A percentile compares a stretch with the other conserved stretches of the same genome.
These are phyloP conservation scores for Ormyrus labotus DNA, from an alignment of 2,888 invertebrate genomes.

Conservation along the genomic window DNA sequence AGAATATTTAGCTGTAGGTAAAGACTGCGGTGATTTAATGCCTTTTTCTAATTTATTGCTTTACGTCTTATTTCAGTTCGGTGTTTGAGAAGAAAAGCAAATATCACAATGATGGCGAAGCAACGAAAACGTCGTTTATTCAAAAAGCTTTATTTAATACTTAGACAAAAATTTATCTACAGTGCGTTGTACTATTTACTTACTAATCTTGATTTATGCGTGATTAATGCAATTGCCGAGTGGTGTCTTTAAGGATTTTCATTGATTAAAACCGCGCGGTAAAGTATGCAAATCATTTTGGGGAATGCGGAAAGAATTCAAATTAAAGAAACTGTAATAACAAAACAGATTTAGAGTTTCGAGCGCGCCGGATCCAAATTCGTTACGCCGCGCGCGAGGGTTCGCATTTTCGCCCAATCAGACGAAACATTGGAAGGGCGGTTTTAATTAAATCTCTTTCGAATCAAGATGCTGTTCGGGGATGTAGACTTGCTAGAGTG, in stretches of 20 bases:
- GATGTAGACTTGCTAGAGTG: neutral
- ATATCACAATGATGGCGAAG: constrained; percentile 7
- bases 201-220: too few relatives aligned
- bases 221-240: too few relatives aligned
- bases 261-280: constrained; percentile 9
- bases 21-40: constrained; percentile 40
- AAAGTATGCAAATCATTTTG: constrained; percentile 26
- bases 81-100: constrained; percentile 16
- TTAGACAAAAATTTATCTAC: too few relatives aligned
- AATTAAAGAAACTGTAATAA: neutral
- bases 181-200: too few relatives aligned
- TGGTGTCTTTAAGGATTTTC: constrained; percentile 1
- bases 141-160: neutral
- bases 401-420: constrained; percentile 69
- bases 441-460: constrained; percentile 75
- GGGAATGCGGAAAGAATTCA: constrained; percentile 17
- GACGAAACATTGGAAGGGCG: constrained; percentile 74
- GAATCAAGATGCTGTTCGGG: constrained; percentile 37
- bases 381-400: constrained; percentile 39
- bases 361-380: constrained; percentile 7
- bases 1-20: constrained; percentile 36
- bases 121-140: neutral
- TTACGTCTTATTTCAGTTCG: constrained; percentile 30
- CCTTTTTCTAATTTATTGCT: constrained; percentile 8
- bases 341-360: neutral